phyloP scores from a whole-genome alignment of 2,888 invertebrate species.

The Teleogryllus oceanicus region DNA sequence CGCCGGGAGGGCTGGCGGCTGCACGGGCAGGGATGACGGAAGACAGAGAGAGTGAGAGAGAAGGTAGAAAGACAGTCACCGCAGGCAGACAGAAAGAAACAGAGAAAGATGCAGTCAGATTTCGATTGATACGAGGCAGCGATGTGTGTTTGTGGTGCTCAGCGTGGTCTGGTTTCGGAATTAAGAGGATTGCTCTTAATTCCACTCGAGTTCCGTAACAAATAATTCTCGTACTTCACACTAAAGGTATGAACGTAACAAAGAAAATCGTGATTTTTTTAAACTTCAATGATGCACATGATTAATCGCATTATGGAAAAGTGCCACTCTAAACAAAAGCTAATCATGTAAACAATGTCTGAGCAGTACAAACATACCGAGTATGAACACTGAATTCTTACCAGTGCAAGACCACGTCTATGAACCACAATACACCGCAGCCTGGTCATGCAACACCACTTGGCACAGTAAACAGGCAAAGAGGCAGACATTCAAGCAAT shows the following conservation, averaged over 20 bases:
- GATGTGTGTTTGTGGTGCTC: neutral
- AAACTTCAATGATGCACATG: too few relatives aligned
- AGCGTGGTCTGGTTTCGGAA: neutral
- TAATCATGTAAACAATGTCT: too few relatives aligned
- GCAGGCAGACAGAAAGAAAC: neutral
- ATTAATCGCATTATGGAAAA: too few relatives aligned
- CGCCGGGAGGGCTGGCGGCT: neutral
- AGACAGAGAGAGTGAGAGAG: neutral
- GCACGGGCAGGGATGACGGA: neutral
- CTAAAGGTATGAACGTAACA: too few relatives aligned
- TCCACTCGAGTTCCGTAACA: too few relatives aligned
- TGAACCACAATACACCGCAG: neutral
- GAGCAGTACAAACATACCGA: too few relatives aligned
- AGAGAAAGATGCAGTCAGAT: neutral
- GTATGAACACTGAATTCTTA: neutral
- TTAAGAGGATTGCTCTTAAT: too few relatives aligned
- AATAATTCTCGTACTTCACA: too few relatives aligned
- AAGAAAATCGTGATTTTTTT: too few relatives aligned
- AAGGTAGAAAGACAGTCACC: constrained; percentile 6
- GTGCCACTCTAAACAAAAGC: too few relatives aligned
- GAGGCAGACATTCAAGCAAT: neutral
- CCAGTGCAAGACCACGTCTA: neutral
- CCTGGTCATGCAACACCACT: neutral
- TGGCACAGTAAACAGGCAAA: neutral
- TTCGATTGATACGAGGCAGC: neutral